Base-by-base conservation (phyloP, 2,797 vertebrate species). In the Petrocephalus schoutedeni region DNA sequence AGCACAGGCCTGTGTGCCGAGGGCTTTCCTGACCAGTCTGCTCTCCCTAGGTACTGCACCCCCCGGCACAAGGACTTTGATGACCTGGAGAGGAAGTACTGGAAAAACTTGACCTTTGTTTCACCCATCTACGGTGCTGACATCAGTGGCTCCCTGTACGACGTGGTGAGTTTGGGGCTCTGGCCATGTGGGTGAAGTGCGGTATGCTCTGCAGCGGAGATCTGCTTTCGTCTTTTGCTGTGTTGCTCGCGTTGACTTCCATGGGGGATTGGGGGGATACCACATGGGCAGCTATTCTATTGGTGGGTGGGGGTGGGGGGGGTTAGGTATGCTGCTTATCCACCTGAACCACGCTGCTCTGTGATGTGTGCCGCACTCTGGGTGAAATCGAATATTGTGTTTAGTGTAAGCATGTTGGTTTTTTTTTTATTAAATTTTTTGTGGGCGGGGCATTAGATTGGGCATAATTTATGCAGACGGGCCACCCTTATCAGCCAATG, bases 21-120 rank as follows among this genome's bases (percentile, higher is more conserved):
- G 67, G 4, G 4, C 41, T 19, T 45, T 10, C n/a, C 45, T 49
- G 7, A 49, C 49, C 49, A 23, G 10, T 51, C 49, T 45, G 3
- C 8, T 10, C 45, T 12, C 49, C 19, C 9, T 91, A 99, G 98
- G 94, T 99, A 99, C 90, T 98, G 97, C 91, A 99, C 98, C 4
- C 98, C 98, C 0, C 96, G 96, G 0, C 98, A 99, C 92, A 98
- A 99, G 92, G 97, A 98, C 90, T 99, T 99, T n/a, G 98, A 99
- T 0, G 98, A 99, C 92, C 92, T 99, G 87, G 98, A 99, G 89
- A 97, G 98, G 89, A 99, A 99, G 89, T 99, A 99, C 95, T 99
- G 98, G 98, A 99, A 99, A 93, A 99, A 99, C 87, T 94, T 99
- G 82, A 99, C 98, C 0, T 99, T 99, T 23, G 97, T 99, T 56